phyloP scores from a whole-genome alignment of 2,113 vertebrate species.

The Rhineura floridana region DNA sequence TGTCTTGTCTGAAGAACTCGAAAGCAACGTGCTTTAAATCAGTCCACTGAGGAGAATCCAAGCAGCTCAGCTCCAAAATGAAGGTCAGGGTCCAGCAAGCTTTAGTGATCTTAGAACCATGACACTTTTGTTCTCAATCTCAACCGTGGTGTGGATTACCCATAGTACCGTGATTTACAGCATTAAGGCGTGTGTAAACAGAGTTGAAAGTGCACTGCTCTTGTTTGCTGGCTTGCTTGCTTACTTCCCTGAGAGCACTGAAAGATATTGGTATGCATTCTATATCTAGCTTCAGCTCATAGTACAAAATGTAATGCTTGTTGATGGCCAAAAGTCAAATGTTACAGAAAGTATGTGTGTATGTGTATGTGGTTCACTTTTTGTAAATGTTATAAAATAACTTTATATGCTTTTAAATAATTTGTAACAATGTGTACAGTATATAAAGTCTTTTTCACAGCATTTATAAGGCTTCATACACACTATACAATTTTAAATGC shows the following conservation, averaged over 20 bases:
- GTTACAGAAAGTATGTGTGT: neutral
- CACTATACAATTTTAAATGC: too few species aligned
- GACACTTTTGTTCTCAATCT: neutral
- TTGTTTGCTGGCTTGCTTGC: neutral
- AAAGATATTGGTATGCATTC: neutral
- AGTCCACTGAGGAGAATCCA: neutral
- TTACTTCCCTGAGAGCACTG: neutral
- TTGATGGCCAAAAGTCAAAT: neutral
- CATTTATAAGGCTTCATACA: neutral
- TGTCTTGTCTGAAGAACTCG: neutral
- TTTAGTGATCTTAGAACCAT: constrained; percentile 5
- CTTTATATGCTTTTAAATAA: neutral
- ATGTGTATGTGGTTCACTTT: too few species aligned
- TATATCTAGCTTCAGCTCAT: neutral
- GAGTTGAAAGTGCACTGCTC: neutral
- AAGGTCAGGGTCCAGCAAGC: constrained; percentile 10
- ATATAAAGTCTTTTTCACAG: neutral
- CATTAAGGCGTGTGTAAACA: neutral
- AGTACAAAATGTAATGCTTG: neutral
- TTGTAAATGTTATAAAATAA: neutral
- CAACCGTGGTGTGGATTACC: too few species aligned
- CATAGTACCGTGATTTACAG: neutral
- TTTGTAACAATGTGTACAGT: neutral
- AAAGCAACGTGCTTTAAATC: constrained; percentile 15
- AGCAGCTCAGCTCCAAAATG: constrained; percentile 2